phyloP scores from a whole-genome alignment of 2,888 invertebrate species.

The Mesorhabditis belari region DNA sequence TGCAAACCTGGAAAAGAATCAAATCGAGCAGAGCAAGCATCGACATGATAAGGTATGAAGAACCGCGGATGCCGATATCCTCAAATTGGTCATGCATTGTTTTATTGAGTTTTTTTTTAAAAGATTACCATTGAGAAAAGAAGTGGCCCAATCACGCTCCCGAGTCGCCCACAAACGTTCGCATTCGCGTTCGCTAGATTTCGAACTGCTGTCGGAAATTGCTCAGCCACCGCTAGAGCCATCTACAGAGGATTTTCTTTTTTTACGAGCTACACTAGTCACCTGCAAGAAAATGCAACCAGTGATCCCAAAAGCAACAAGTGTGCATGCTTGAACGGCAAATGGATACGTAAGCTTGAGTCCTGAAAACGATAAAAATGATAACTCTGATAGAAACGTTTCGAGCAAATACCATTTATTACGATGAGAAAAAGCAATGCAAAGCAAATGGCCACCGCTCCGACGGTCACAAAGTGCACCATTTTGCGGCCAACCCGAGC shows the following conservation, averaged over 20 bases:
- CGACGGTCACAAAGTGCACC: conserved; percentile 31
- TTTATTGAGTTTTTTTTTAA: not conserved
- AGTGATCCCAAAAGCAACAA: conserved; percentile 32
- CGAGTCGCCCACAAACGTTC: conserved; percentile 30
- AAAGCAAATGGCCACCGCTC: conserved; percentile 26
- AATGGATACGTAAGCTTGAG: not conserved
- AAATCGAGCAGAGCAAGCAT: conserved; percentile 17
- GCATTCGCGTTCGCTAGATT: conserved; percentile 29
- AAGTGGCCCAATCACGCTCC: conserved; percentile 31
- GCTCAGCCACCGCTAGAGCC: conserved; percentile 20
- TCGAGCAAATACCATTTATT: conserved; percentile 8
- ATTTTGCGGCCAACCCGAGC: conserved; percentile 20
- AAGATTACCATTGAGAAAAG: conserved; percentile 23
- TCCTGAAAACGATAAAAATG: not conserved
- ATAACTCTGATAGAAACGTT: no score
- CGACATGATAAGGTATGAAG: conserved; percentile 20
- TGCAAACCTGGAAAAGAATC: conserved; percentile 20
- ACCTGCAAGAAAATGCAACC: conserved; percentile 31
- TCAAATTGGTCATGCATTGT: not conserved
- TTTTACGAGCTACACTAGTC: not conserved
- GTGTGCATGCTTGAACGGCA: conserved; percentile 18
- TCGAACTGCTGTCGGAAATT: conserved; percentile 33
- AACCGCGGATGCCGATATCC: conserved; percentile 5
- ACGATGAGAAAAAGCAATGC: conserved; percentile 20
- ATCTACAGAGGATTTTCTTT: not conserved